phyloP scores from a whole-genome alignment of 1,140 invertebrate species.

The Holotrichia oblita region DNA sequence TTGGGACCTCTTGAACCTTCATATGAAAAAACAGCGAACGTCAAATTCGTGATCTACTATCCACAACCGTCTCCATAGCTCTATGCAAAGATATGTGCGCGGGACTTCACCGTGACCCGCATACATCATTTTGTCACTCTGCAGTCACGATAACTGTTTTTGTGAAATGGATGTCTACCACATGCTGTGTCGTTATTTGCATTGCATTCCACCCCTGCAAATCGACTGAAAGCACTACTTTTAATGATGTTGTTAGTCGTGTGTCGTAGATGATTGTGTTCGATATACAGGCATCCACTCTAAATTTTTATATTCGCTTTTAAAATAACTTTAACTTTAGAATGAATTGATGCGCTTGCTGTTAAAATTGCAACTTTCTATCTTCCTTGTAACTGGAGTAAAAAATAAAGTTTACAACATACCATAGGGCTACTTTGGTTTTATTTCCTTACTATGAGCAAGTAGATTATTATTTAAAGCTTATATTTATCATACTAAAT shows the following conservation, averaged over 20 bases:
- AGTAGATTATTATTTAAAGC: no score
- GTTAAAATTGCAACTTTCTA: no score
- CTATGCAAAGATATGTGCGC: slow-evolving; percentile 44
- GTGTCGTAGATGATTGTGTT: no score
- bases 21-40: slow-evolving; percentile 35
- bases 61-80: slow-evolving; percentile 28
- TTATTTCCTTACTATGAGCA: no score
- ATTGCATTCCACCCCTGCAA: slow-evolving; percentile 24
- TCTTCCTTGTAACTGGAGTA: no score
- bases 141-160: slow-evolving; percentile 47
- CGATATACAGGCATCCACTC: no score
- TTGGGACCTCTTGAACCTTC: slow-evolving; percentile 27
- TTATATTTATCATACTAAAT: no score
- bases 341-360: no score
- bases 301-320: no score
- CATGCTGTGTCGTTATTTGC: slow-evolving; percentile 39
- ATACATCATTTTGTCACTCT: slow-evolving; percentile 48
- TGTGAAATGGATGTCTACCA: slow-evolving; percentile 45
- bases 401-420: no score
- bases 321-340: no score
- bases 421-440: no score
- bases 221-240: neutral
- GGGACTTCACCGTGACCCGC: slow-evolving; percentile 41
- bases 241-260: neutral
- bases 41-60: slow-evolving; percentile 47